These are phyloP conservation scores for Gadus chalcogrammus DNA, from an alignment of 2,113 vertebrate genomes.

Conservation along the genomic window DNA sequence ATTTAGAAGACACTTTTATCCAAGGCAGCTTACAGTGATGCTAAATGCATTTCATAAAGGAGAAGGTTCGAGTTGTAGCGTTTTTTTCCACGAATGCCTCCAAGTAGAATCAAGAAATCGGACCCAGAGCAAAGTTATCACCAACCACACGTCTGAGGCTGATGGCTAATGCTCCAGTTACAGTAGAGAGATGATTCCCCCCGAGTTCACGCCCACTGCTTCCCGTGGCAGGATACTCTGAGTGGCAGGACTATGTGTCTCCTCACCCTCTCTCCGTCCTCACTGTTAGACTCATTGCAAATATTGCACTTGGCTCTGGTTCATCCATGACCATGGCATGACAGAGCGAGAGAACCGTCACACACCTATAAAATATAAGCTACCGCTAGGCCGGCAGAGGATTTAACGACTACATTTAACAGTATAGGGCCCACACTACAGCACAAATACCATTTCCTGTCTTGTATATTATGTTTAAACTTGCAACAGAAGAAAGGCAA, in stretches of 20 bases:
- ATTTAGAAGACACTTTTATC: too few species aligned
- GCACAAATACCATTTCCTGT: neutral
- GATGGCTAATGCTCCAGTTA: too few species aligned
- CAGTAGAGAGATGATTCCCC: too few species aligned
- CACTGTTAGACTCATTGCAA: neutral
- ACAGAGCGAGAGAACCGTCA: constrained; percentile 1
- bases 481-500: neutral
- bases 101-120: too few species aligned
- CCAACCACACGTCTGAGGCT: too few species aligned
- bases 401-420: too few species aligned
- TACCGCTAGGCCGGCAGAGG: too few species aligned
- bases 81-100: too few species aligned
- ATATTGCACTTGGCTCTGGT: neutral
- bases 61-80: too few species aligned
- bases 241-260: constrained; percentile 1
- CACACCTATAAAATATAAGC: constrained; percentile 5
- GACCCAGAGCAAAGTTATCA: too few species aligned
- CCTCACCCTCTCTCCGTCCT: neutral
- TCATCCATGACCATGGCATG: neutral
- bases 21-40: too few species aligned
- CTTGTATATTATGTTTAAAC: neutral
- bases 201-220: constrained; percentile 1
- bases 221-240: constrained; percentile 7
- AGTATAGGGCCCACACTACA: constrained; percentile 4
- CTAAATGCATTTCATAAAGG: too few species aligned